Conservation (phyloP, 2,888 invertebrate genomes). For the Cheilosia soror region DNA sequence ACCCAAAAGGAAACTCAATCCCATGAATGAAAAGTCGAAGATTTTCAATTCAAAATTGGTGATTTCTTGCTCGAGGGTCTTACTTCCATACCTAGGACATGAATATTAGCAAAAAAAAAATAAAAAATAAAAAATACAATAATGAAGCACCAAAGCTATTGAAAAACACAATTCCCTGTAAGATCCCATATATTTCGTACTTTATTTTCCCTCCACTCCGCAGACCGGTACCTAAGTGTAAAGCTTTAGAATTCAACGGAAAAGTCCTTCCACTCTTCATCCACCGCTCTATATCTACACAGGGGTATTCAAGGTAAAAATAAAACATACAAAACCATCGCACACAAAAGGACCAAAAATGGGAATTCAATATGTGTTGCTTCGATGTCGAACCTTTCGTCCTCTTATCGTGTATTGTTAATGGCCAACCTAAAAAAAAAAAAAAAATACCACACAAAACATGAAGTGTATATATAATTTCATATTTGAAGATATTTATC, state of each 20-base stretch:
- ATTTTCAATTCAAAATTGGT: slow-evolving; percentile 64
- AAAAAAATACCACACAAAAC: slow-evolving; percentile 25
- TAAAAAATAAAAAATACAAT: slow-evolving; percentile 25
- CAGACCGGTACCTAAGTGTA: slow-evolving; percentile 5
- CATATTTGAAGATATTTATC: slow-evolving; percentile 66
- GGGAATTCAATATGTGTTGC: slow-evolving; percentile 68
- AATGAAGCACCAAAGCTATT: slow-evolving; percentile 54
- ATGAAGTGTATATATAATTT: slow-evolving; percentile 56
- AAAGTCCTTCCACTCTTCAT: slow-evolving; percentile 26
- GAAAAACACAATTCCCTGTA: slow-evolving; percentile 53
- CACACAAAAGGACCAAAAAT: slow-evolving; percentile 60
- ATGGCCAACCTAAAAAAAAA: slow-evolving; percentile 40
- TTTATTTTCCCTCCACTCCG: background rate
- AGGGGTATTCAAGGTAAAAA: slow-evolving; percentile 54
- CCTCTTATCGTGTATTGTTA: slow-evolving; percentile 44
- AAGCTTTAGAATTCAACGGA: slow-evolving; percentile 46
- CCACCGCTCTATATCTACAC: background rate
- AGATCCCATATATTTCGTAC: slow-evolving; percentile 43
- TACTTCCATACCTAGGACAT: slow-evolving; percentile 21
- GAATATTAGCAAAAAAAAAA: slow-evolving; percentile 22
- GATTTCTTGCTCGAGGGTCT: slow-evolving; percentile 35
- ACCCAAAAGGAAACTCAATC: slow-evolving; percentile 51
- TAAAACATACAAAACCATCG: slow-evolving; percentile 66
- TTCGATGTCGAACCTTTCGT: slow-evolving; percentile 29
- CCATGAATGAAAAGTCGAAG: slow-evolving; percentile 63